Evolutionary conservation across 1,140 invertebrate species (phyloP).

Genomic region (Octopus bimaculoides): DNA sequence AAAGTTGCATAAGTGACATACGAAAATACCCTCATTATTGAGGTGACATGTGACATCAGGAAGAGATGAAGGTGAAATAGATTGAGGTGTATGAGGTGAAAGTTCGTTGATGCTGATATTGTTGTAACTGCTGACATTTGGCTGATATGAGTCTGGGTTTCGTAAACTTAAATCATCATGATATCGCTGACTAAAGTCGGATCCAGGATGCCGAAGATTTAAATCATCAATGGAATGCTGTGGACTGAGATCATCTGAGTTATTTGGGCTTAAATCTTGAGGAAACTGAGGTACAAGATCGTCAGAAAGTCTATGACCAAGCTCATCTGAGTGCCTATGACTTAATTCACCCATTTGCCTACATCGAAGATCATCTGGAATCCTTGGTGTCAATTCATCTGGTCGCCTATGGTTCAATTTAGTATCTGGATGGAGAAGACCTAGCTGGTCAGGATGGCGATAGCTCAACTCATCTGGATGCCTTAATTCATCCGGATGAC

Average conservation of each 20-base stretch:
- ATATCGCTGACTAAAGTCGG: slow-evolving; percentile 2
- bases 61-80: slow-evolving; percentile 1
- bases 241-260: slow-evolving; percentile 3
- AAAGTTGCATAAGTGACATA: slow-evolving; percentile 50
- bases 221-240: background rate
- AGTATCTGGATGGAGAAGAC: background rate
- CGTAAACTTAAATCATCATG: background rate
- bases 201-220: slow-evolving; percentile 2
- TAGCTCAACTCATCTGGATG: slow-evolving; percentile 6
- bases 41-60: slow-evolving; percentile 4
- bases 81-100: slow-evolving; percentile 4
- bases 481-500: background rate
- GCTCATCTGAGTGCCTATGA: background rate
- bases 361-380: background rate
- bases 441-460: background rate
- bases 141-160: slow-evolving; percentile 3
- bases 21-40: slow-evolving; percentile 40
- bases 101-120: slow-evolving; percentile 6
- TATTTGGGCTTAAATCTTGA: slow-evolving; percentile 1
- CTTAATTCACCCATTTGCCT: background rate
- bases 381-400: slow-evolving; percentile 2
- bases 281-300: slow-evolving; percentile 3
- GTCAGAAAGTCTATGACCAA: background rate
- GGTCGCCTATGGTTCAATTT: slow-evolving; percentile 1
- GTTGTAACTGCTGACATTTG: background rate